phyloP scores from a whole-genome alignment of 2,888 invertebrate species.

The Orthosia gracilis region DNA sequence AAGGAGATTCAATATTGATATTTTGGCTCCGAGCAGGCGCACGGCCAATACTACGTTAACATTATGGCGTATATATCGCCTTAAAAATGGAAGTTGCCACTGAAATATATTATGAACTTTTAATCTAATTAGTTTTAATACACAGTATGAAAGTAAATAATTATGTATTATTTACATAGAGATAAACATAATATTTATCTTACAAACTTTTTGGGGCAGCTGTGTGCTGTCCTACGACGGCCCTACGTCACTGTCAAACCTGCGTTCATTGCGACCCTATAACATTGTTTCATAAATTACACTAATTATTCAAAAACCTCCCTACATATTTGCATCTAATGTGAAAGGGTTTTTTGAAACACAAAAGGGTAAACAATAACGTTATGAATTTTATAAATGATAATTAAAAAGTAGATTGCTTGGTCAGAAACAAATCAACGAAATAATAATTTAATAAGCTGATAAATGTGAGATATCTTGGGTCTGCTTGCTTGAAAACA shows the following conservation, averaged over 20 bases:
- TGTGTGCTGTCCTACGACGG: slow-evolving; percentile 36
- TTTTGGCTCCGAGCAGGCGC: too few species aligned
- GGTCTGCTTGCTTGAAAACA: slow-evolving; percentile 1
- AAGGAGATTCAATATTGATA: too few species aligned
- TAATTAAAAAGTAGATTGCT: not conserved
- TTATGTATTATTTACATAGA: not conserved
- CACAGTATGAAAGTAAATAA: not conserved
- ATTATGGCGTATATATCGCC: too few species aligned
- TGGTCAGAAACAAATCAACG: slow-evolving; percentile 1
- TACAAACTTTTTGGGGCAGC: slow-evolving; percentile 20
- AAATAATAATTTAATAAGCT: slow-evolving; percentile 16
- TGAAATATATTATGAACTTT: not conserved
- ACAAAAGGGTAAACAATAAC: slow-evolving; percentile 17
- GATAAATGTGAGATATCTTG: slow-evolving; percentile 11
- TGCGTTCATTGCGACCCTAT: slow-evolving; percentile 33
- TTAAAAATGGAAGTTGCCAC: not conserved
- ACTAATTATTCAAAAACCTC: slow-evolving; percentile 48
- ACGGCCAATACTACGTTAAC: too few species aligned
- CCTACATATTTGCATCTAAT: slow-evolving; percentile 43
- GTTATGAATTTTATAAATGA: not conserved
- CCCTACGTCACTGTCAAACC: slow-evolving; percentile 54
- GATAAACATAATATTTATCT: slow-evolving; percentile 3
- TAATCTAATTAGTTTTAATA: slow-evolving; percentile 5
- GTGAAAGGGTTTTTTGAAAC: slow-evolving; percentile 6
- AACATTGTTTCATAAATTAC: slow-evolving; percentile 53